Percentiles rank a stretch among this genome's conserved stretches.
phyloP scores from a whole-genome alignment of 1,140 invertebrate genomes.

The Vanessa tameamea region DNA sequence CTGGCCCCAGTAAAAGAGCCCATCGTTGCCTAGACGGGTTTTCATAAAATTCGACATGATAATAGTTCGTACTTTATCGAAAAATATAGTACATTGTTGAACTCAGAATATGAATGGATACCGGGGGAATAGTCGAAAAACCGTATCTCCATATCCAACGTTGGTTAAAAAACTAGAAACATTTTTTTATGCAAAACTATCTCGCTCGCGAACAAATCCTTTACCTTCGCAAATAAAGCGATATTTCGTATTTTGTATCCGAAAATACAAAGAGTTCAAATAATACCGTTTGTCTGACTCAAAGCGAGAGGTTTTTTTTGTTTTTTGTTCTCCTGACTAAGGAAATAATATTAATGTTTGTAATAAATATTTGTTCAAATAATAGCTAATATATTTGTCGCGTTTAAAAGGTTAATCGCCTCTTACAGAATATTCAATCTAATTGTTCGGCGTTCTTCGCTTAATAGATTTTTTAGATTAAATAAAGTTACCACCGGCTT shows the following conservation, averaged over 20 bases:
- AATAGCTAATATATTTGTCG: too few relatives aligned
- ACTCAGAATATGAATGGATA: too few relatives aligned
- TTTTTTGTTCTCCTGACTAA: background rate
- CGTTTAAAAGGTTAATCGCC: too few relatives aligned
- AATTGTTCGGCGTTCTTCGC: too few relatives aligned
- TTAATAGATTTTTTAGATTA: too few relatives aligned
- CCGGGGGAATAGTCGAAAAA: background rate
- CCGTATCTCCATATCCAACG: background rate
- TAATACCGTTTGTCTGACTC: slow-evolving; percentile 38
- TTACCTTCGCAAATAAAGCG: slow-evolving; percentile 27
- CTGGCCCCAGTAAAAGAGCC: too few relatives aligned
- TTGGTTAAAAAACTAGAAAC: slow-evolving; percentile 1
- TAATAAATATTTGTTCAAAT: background rate
- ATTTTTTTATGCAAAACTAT: slow-evolving; percentile 5
- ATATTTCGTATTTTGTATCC: slow-evolving; percentile 38
- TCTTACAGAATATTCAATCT: too few relatives aligned
- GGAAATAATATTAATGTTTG: slow-evolving; percentile 6
- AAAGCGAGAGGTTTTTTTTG: slow-evolving; percentile 27
- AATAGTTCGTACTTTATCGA: too few relatives aligned
- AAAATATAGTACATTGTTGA: too few relatives aligned
- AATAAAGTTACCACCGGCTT: too few relatives aligned
- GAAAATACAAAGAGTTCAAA: slow-evolving; percentile 44
- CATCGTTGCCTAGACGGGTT: too few relatives aligned
- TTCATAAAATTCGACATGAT: too few relatives aligned
- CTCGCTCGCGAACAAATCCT: slow-evolving; percentile 18